A percentile compares a stretch with the other conserved stretches of the same genome.
These are phyloP conservation scores for Carassius auratus DNA, from an alignment of 2,113 vertebrate species.

Conservation along the genomic window DNA sequence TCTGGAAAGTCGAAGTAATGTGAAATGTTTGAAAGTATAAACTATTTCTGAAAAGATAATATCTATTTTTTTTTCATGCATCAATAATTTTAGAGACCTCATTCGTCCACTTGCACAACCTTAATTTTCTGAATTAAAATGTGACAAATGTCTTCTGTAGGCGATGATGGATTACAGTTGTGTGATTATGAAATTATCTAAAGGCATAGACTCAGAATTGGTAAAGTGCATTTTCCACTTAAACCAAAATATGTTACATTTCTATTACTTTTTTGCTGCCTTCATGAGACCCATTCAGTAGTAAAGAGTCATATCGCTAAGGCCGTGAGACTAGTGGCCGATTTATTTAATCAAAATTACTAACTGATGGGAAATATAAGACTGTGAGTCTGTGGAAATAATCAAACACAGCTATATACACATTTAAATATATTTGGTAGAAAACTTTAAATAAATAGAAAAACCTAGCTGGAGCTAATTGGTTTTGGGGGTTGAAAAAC, in stretches of 20 bases:
- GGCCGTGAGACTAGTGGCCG: background rate
- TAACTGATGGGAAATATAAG: background rate
- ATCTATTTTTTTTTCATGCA: background rate
- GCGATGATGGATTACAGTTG: background rate
- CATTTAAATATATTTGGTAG: background rate
- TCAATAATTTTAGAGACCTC: background rate
- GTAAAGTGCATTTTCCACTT: background rate
- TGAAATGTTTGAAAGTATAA: slow-evolving; percentile 18
- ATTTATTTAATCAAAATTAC: background rate
- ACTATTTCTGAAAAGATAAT: background rate
- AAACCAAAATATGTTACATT: background rate
- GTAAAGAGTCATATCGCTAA: background rate
- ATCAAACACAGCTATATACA: slow-evolving; percentile 1
- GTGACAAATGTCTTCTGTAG: background rate
- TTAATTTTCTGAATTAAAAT: background rate
- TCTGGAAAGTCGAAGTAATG: background rate
- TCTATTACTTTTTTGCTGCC: background rate
- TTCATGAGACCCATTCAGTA: slow-evolving; percentile 5
- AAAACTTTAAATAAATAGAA: background rate
- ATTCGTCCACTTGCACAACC: background rate
- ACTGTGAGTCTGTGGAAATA: slow-evolving; percentile 1
- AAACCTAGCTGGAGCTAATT: background rate
- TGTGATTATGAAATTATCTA: background rate
- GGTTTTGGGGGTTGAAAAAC: background rate
- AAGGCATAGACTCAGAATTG: background rate